Percentiles rank a stretch among this genome's conserved stretches.
These are phyloP conservation scores for Spisula subtruncata DNA, from an alignment of 2,888 invertebrate genomes.

Conservation along the genomic window DNA sequence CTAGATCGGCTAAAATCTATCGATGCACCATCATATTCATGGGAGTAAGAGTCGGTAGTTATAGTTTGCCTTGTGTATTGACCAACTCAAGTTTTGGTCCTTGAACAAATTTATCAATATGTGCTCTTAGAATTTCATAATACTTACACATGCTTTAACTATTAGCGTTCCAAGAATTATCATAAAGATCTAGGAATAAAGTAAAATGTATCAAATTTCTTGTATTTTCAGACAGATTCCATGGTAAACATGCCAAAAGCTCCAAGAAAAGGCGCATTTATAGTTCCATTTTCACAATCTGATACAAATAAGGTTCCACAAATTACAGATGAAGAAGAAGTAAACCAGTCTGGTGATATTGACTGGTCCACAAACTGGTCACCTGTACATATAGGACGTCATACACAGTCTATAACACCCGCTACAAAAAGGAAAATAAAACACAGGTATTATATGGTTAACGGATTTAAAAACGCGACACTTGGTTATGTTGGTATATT, in stretches of 20 bases:
- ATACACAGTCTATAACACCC: slow-evolving; percentile 43
- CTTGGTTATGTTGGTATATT: too few species aligned
- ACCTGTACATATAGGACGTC: slow-evolving; percentile 40
- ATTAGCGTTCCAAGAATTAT: too few species aligned
- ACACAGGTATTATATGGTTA: slow-evolving; percentile 36
- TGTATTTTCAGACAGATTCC: neutral
- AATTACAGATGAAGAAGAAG: neutral
- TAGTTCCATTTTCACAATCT: slow-evolving; percentile 42
- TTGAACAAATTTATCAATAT: too few species aligned
- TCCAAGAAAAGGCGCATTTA: slow-evolving; percentile 31
- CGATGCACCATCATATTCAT: too few species aligned
- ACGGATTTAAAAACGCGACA: too few species aligned
- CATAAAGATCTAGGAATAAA: too few species aligned
- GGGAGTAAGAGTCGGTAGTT: too few species aligned
- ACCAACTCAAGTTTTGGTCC: too few species aligned
- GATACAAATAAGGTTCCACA: neutral
- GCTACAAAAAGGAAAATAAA: slow-evolving; percentile 48
- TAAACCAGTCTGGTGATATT: neutral
- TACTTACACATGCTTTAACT: too few species aligned
- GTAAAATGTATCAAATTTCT: neutral
- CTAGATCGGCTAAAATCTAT: too few species aligned
- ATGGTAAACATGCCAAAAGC: slow-evolving; percentile 13
- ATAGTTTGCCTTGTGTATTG: too few species aligned
- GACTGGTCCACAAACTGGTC: slow-evolving; percentile 40
- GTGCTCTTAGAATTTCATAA: too few species aligned